Conservation (phyloP, 1,140 invertebrate species). For the Bombyx mori region ASM3026992v2 NC_085107.1:5043501-5044000, state of each 20-base stretch:
- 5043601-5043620: slow-evolving; percentile 97
- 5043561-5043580: slow-evolving; percentile 98
- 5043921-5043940: no score
- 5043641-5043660: slow-evolving; percentile 96
- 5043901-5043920: no score
- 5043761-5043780: background rate
- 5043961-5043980: no score
- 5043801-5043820: no score
- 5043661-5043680: slow-evolving; percentile 98
- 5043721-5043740: slow-evolving; percentile 64
- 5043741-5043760: background rate
- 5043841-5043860: no score
- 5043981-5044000: no score
- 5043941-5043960: no score
- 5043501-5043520: slow-evolving; percentile 96
- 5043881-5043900: no score
- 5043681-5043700: slow-evolving; percentile 99
- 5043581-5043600: slow-evolving; percentile 99
- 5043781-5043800: no score
- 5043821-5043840: no score
- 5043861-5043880: no score
- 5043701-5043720: slow-evolving; percentile 95
- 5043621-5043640: slow-evolving; percentile 97
- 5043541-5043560: slow-evolving; percentile 98
- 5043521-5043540: slow-evolving; percentile 95